Percentiles rank a stretch among this genome's conserved stretches.
These are phyloP conservation scores for Corythucha ciliata DNA, from an alignment of 2,888 invertebrate genomes.

Conservation along the genomic window DNA sequence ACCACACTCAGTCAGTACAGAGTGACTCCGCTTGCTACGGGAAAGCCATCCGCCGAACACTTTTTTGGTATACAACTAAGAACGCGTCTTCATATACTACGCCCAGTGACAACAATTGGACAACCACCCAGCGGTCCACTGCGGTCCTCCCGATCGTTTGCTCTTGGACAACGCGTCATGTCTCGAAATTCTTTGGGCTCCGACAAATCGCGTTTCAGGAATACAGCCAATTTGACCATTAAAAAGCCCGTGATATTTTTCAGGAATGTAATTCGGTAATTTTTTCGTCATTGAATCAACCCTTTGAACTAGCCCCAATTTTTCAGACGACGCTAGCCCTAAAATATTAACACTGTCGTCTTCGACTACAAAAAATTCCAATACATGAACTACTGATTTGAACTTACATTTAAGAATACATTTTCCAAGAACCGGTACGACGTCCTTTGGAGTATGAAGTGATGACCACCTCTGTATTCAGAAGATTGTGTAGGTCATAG, in stretches of 20 bases:
- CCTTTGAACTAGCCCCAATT: not conserved
- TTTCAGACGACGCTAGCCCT: slow-evolving; percentile 1
- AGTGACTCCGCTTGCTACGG: too few relatives aligned
- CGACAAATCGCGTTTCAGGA: too few relatives aligned
- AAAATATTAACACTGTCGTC: not conserved
- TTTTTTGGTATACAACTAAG: too few relatives aligned
- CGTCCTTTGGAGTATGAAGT: slow-evolving; percentile 7
- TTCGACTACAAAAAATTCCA: slow-evolving; percentile 5
- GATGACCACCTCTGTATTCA: not conserved
- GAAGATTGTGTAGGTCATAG: not conserved
- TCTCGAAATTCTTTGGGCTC: too few relatives aligned
- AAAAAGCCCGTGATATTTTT: not conserved
- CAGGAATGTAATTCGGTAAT: not conserved
- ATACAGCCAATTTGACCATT: slow-evolving; percentile 8
- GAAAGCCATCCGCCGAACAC: too few relatives aligned
- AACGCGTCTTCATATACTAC: too few relatives aligned
- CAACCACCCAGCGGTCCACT: too few relatives aligned
- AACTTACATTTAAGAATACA: not conserved
- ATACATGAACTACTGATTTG: not conserved
- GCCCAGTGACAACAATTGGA: too few relatives aligned
- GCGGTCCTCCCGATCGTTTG: too few relatives aligned
- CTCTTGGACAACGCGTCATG: too few relatives aligned
- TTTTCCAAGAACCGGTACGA: slow-evolving; percentile 9
- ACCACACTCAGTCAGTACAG: too few relatives aligned
- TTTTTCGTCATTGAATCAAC: not conserved